Percentiles rank a stretch among this genome's conserved stretches.
phyloP scores from a whole-genome alignment of 1,140 invertebrate genomes.

The Brachionus rotundiformis region DNA sequence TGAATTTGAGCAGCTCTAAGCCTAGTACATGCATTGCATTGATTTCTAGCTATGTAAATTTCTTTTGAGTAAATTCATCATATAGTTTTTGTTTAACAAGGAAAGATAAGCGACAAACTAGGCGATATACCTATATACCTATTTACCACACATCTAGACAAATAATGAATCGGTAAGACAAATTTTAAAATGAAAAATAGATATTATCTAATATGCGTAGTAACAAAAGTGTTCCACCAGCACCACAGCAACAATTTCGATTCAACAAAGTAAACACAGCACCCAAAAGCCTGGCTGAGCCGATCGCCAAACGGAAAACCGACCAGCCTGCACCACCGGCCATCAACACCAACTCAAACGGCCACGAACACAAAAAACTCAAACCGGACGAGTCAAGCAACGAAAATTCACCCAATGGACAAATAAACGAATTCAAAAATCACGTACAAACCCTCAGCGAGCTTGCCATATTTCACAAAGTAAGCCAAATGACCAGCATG shows the following conservation, averaged over 20 bases:
- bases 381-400: not conserved
- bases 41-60: no score
- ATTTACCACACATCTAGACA: not conserved
- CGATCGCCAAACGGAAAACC: not conserved
- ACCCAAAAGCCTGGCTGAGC: not conserved
- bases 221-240: not conserved
- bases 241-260: not conserved
- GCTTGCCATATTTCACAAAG: not conserved
- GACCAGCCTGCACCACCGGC: not conserved
- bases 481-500: not conserved
- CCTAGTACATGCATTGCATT: not conserved
- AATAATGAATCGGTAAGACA: constrained; percentile 1
- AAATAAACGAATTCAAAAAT: not conserved
- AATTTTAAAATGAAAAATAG: not conserved
- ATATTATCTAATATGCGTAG: not conserved
- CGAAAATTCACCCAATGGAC: not conserved
- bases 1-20: not conserved
- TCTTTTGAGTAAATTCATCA: constrained; percentile 9
- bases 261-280: constrained; percentile 26
- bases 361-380: not conserved
- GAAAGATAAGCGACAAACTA: not conserved
- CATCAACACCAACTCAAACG: not conserved
- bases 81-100: constrained; percentile 6
- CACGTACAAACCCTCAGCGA: constrained; percentile 5
- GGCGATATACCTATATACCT: no score